Conservation (phyloP, 2,888 invertebrate genomes). For the Limnephilus marmoratus region DNA sequence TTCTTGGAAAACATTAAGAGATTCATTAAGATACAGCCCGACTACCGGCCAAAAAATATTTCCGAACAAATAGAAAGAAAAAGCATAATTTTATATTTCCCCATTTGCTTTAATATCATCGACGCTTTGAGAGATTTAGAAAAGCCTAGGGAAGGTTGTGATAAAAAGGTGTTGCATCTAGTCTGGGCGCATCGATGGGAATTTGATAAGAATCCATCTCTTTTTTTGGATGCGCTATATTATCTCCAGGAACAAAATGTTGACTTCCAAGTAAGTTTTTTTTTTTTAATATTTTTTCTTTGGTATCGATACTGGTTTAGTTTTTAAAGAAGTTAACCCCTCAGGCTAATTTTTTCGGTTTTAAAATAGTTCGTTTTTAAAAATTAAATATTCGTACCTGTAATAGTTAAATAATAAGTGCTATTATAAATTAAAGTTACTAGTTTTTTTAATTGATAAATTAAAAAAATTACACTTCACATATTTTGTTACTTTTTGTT, state of each 20-base stretch:
- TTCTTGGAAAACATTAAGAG: constrained; percentile 80
- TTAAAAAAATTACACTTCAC: too few species aligned
- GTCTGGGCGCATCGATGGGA: constrained; percentile 90
- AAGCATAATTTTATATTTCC: constrained; percentile 81
- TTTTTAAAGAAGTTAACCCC: neutral
- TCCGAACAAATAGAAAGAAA: constrained; percentile 77
- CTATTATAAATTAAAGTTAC: too few species aligned
- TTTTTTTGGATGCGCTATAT: constrained; percentile 78
- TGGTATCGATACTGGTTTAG: neutral
- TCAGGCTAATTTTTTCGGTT: too few species aligned
- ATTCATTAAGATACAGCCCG: constrained; percentile 82
- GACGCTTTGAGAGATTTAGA: constrained; percentile 39
- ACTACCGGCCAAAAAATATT: constrained; percentile 78
- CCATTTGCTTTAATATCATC: constrained; percentile 72
- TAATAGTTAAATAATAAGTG: too few species aligned
- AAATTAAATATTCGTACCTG: neutral
- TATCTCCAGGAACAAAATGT: constrained; percentile 75
- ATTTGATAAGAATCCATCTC: constrained; percentile 85
- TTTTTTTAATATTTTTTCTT: neutral
- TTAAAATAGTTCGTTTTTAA: too few species aligned
- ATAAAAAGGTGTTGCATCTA: constrained; percentile 74
- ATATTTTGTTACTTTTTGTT: too few species aligned
- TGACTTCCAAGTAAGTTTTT: constrained; percentile 74
- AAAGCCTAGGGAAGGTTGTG: neutral
- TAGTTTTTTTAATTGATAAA: too few species aligned